Base-by-base conservation (phyloP, 1,140 invertebrate species). In the Drosophila azteca region DNA sequence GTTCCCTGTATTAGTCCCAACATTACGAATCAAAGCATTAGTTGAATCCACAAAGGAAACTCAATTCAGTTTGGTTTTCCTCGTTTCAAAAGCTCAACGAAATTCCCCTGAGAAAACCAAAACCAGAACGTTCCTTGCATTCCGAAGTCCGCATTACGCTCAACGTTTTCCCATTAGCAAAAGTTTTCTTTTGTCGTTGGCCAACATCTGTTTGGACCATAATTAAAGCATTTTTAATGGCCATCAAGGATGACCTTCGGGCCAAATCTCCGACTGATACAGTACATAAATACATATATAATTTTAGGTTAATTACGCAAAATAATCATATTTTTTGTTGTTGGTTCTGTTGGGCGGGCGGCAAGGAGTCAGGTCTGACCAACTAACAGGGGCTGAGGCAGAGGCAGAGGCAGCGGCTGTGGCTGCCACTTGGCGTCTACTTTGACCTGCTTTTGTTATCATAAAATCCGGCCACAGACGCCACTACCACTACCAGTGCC, bases 381-480 rank as follows among this genome's bases (percentile, higher is more conserved):
- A 39, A 4, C 35, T 13, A 1, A 29, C 50, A 46, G 13, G 15
- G 45, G 63, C 64, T 26, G 29, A 39, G 3, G 39, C 50, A 46
- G 13, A 22, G 35, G 63, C 64, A 35, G 29, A 24, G 53, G 64
- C 8, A 29, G 29, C 22, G 51, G 17, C 17, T 31, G 13, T 50
- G 65, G 45, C 24, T 43, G 52, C 66, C 54, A 24, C 51, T 53
- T 66, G 66, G 63, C 67, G 54, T 67, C 60, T 58, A 72, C 68
- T 68, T 82, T 85, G 81, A 84, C 81, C 81, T 81, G 77, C 77
- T 84, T 84, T 85, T 85, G 73, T 87, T 84, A 85, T 84, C 81
- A 87, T 77, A 80, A 85, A 84, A 84, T 80, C 50, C 59, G 68
- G 63, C 77, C 80, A 70, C 80, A 77, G 45, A 63, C 60, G 66